Base-by-base conservation (phyloP, 2,113 vertebrate genomes). In the Illadopsis cleaveri region DNA sequence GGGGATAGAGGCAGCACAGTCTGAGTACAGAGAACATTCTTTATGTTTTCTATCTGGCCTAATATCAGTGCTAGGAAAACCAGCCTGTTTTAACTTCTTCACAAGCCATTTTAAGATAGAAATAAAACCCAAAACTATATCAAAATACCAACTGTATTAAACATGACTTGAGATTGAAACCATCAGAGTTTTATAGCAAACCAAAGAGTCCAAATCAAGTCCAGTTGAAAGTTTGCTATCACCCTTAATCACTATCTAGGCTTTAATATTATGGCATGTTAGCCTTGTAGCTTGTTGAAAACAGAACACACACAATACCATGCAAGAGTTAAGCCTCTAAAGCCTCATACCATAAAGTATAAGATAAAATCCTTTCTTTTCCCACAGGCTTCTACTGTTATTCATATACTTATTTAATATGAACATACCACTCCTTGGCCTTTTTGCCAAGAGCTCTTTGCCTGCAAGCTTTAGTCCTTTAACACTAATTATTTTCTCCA, bases 351-450 rank as follows among this genome's bases (percentile, higher is more conserved):
- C 25, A 68, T 47, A 19, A 75, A 61, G 15, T 2, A 47, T 3
- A 62, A 73, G 22, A 64, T 6, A 79, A 69, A 82, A 68, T 66
- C 6, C 11, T 56, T 66, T 16, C 3, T 75, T 50, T 51, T n/a
- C 53, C 35, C 35, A 62, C 12, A 73, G 15, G 2, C 8, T 28
- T 51, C n/a, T 64, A 58, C 9, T 35, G 4, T 35, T 62, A 81
- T 70, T 82, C 48, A 68, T 21, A 51, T 18, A 77, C 8, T 90
- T 76, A 53, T 79, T 84, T 71, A 91, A 56, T 47, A 58, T 27
- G n/a, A 92, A 96, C 97, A 61, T 98, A 99, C 99, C 99, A 96
- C 93, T 97, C 93, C 99, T 98, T 8, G 96, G 95, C 76, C 99
- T 98, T 97, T 99, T 99, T 72, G 95, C 89, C 61, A 97, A 66